phyloP scores from a whole-genome alignment of 2,797 vertebrate species.

The Etheostoma perlongum region DNA sequence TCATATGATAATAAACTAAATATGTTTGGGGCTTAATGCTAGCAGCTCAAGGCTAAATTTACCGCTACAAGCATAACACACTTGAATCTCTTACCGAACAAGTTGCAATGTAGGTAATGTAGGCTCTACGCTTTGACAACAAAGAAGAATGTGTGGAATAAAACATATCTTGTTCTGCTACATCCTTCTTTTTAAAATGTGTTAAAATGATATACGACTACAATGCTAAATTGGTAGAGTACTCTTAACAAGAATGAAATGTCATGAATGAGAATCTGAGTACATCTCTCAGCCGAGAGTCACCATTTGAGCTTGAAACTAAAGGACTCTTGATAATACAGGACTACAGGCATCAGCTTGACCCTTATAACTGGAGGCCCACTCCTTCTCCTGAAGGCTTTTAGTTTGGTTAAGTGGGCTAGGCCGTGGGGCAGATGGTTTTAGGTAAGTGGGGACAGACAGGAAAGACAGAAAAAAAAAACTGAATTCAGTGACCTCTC shows the following conservation, averaged over 20 bases:
- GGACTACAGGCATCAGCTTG: conserved; percentile 40
- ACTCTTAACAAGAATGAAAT: conserved; percentile 17
- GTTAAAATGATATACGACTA: background rate
- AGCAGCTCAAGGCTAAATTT: too few relatives aligned
- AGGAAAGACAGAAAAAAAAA: conserved; percentile 11
- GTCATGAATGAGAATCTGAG: conserved; percentile 33
- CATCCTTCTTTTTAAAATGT: background rate
- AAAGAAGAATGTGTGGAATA: background rate
- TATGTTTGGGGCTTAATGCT: background rate
- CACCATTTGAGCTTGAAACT: conserved; percentile 31
- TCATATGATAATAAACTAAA: background rate
- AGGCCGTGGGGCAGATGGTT: conserved; percentile 47
- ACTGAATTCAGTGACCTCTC: conserved; percentile 53
- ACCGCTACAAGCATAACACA: background rate
- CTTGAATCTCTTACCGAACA: background rate
- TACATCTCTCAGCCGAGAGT: conserved; percentile 39
- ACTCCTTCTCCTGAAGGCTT: conserved; percentile 48
- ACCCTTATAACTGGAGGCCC: conserved; percentile 40
- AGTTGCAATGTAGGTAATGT: background rate
- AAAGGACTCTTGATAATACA: conserved; percentile 44
- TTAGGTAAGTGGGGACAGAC: conserved; percentile 43
- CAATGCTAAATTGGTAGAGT: background rate
- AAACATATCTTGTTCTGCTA: background rate
- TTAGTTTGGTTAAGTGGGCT: too few relatives aligned
- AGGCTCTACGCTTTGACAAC: background rate